Base-by-base conservation (phyloP, 1,140 invertebrate genomes). In the Scaptomyza pallida region DNA sequence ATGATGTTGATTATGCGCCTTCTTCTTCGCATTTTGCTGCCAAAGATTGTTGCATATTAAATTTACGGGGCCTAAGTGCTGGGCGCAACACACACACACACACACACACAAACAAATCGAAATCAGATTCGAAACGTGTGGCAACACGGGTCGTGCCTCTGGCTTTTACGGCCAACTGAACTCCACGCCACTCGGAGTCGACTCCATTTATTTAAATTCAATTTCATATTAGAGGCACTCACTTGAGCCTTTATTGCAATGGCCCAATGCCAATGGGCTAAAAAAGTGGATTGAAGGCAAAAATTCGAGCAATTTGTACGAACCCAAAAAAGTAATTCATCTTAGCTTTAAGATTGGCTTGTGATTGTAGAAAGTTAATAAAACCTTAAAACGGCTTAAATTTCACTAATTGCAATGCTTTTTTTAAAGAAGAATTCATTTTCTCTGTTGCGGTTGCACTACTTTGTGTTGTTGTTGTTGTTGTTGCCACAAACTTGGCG, bases 41-140 rank as follows among this genome's bases (percentile, higher is more conserved):
- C 82, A 81, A 86, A 81, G 73, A 86, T 81, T 86, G 82, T 86
- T 86, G 81, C 81, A 88, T 88, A 86, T 86, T 85, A 81, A 81
- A 86, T 86, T 72, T 60, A 44, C 61, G 60, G 60, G n/a, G n/a
- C n/a, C 73, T 86, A 85, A 85, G 80, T 85, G 80, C 80, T 80
- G 76, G 81, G 72, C 68, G 80, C 62, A 43, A 16, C 26, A 26
- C 23, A 13, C 43, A 5, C 19, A 16, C 48, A 50, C 33, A 16
- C n/a, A n/a, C n/a, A n/a, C n/a, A 40, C 60, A 30, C 5, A 86
- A 77, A 88, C 81, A 86, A 86, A 86, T 86, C 81, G n/a, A 88
- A 81, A 88, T 86, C 82, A 69, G 50, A 77, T 77, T 77, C 72
- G 81, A 61, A 83, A 72, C 70, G 63, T 69, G 69, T 65, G 72